A percentile compares a stretch with the other conserved stretches of the same genome.
Evolutionary conservation across 2,797 vertebrate species (phyloP).

Genomic region (Cirrhinus mrigala): DNA sequence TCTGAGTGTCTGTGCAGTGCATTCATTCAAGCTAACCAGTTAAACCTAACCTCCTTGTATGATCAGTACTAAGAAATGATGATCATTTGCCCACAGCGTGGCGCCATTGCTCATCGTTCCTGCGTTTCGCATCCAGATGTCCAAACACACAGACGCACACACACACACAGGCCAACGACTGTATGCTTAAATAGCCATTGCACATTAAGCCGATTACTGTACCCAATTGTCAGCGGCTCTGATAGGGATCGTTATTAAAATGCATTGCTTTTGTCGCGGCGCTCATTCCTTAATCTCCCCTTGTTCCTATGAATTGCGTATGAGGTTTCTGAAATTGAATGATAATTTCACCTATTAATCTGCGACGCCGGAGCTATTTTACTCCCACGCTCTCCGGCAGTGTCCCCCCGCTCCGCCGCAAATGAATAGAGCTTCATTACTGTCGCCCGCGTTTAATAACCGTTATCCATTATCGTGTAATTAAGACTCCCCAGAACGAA

Average conservation of each 20-base stretch:
- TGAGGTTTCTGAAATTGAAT: conserved; percentile 99
- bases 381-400: conserved; percentile 77
- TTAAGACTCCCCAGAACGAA: conserved; percentile 99
- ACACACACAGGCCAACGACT: conserved; percentile 61
- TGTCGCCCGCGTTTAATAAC: conserved; percentile 96
- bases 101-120: conserved; percentile 62
- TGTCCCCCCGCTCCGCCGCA: conserved; percentile 82
- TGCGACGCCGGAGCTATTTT: conserved; percentile 94
- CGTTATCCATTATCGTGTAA: conserved; percentile 99
- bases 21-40: neutral
- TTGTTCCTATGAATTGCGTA: conserved; percentile 95
- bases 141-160: conserved; percentile 43
- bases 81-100: conserved; percentile 57
- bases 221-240: conserved; percentile 84
- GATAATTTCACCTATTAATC: conserved; percentile 99
- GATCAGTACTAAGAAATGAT: neutral
- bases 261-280: conserved; percentile 89
- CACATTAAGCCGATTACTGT: conserved; percentile 90
- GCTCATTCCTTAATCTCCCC: conserved; percentile 92
- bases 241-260: conserved; percentile 94
- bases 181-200: conserved; percentile 89
- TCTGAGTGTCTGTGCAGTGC: neutral
- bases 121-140: conserved; percentile 42
- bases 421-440: conserved; percentile 99
- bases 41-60: neutral